phyloP scores from a whole-genome alignment of 92 coral and sea anemone species.

The Blastomussa wellsi region DNA sequence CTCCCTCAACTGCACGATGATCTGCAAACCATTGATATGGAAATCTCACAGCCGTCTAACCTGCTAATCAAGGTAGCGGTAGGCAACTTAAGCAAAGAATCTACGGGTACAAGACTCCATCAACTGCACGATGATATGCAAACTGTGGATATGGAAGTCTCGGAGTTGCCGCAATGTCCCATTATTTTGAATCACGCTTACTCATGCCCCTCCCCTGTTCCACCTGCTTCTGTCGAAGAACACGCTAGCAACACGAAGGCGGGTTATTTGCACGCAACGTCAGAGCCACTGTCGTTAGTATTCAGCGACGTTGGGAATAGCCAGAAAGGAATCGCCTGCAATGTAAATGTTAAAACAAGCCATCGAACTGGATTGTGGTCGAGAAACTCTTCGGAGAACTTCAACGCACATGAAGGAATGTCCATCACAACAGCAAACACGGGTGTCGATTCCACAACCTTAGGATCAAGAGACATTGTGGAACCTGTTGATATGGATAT shows the following conservation, averaged over 20 bases:
- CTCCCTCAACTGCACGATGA: not conserved
- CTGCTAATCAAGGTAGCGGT: not conserved
- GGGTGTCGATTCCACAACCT: not conserved
- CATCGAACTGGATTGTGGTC: not conserved
- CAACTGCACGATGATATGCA: slow-evolving; percentile 10
- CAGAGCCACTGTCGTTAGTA: not conserved
- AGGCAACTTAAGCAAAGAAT: not conserved
- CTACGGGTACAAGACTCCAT: not conserved
- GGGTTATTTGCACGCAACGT: not conserved
- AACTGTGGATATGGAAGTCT: slow-evolving; percentile 5
- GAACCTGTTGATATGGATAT: slow-evolving; percentile 9
- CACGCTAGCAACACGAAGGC: not conserved
- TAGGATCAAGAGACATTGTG: slow-evolving; percentile 4
- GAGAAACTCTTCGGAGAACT: too few species aligned
- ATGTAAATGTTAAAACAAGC: not conserved
- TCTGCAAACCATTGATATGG: not conserved
- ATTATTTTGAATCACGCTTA: not conserved
- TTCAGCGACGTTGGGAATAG: not conserved
- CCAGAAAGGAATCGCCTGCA: not conserved
- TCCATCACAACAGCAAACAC: not conserved
- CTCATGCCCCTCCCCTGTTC: not conserved
- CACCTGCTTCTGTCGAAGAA: not conserved
- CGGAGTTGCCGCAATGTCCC: not conserved
- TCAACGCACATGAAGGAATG: not conserved
- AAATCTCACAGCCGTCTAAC: not conserved